phyloP scores from a whole-genome alignment of 2,113 vertebrate species.

The Australoheros scitulus region DNA sequence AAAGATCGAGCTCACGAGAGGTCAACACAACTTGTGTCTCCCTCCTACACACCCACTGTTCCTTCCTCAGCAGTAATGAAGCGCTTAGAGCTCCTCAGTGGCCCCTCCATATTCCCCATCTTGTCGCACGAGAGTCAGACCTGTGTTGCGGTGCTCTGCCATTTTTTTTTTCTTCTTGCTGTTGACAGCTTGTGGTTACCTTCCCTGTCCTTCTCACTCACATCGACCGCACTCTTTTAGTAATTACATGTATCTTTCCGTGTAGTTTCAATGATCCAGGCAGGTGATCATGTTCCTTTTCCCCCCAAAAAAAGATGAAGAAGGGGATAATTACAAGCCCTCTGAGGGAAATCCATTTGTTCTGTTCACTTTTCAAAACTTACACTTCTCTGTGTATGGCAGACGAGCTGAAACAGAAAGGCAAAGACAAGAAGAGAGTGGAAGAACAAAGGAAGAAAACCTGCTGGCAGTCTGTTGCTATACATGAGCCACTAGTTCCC shows the following conservation, averaged over 20 bases:
- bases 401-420: constrained; percentile 30
- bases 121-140: constrained; percentile 30
- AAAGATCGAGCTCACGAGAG: constrained; percentile 45
- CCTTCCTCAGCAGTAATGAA: constrained; percentile 44
- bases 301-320: not conserved
- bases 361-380: constrained; percentile 31
- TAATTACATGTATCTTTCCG: constrained; percentile 42
- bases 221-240: not conserved
- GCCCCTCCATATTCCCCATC: constrained; percentile 8
- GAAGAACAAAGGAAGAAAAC: constrained; percentile 54
- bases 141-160: not conserved
- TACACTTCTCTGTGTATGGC: constrained; percentile 12
- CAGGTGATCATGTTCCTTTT: not conserved
- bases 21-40: constrained; percentile 44
- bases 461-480: constrained; percentile 57
- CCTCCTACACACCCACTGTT: constrained; percentile 1
- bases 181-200: constrained; percentile 6
- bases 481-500: constrained; percentile 58
- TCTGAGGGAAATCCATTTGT: constrained; percentile 34
- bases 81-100: constrained; percentile 36
- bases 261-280: constrained; percentile 35
- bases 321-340: constrained; percentile 40
- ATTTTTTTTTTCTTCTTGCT: not conserved
- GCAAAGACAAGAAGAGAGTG: constrained; percentile 10
- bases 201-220: not conserved